A percentile compares a stretch with the other conserved stretches of the same genome.
Evolutionary conservation across 2,797 vertebrate species (phyloP).

Genomic region (Florisuga fusca): DNA sequence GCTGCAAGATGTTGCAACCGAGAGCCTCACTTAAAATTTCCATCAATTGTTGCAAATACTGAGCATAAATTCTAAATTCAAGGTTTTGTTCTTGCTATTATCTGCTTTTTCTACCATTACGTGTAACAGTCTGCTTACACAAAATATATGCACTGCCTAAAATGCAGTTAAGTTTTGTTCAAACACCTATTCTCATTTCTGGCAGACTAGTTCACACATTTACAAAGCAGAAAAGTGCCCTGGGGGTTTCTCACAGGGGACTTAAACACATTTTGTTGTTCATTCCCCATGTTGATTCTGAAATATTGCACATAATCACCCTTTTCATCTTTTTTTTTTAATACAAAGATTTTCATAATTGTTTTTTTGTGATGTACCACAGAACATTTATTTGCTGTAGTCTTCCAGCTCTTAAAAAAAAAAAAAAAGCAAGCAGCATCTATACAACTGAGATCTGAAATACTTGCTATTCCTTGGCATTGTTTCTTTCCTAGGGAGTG

Average conservation of each 20-base stretch:
- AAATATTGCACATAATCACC: neutral
- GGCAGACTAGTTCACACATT: neutral
- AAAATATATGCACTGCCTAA: neutral
- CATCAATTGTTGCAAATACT: neutral
- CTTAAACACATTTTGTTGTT: neutral
- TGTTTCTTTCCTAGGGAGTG: conserved; percentile 85
- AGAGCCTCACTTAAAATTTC: neutral
- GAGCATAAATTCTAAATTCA: neutral
- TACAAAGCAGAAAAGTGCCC: neutral
- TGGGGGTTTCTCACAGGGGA: neutral
- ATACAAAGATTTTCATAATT: neutral
- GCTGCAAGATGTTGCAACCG: neutral
- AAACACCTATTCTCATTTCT: neutral
- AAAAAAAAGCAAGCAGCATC: neutral
- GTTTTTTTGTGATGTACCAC: neutral
- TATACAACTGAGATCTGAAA: neutral
- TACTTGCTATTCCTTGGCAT: neutral
- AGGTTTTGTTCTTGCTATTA: neutral
- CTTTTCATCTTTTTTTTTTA: neutral
- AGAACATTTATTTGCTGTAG: neutral
- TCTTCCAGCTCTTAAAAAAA: neutral
- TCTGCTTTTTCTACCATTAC: neutral
- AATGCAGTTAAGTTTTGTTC: neutral
- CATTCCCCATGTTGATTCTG: neutral
- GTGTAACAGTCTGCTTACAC: neutral